These are phyloP conservation scores for Morinoia aosen DNA, from an alignment of 2,888 invertebrate genomes.

Conservation along the genomic window DNA sequence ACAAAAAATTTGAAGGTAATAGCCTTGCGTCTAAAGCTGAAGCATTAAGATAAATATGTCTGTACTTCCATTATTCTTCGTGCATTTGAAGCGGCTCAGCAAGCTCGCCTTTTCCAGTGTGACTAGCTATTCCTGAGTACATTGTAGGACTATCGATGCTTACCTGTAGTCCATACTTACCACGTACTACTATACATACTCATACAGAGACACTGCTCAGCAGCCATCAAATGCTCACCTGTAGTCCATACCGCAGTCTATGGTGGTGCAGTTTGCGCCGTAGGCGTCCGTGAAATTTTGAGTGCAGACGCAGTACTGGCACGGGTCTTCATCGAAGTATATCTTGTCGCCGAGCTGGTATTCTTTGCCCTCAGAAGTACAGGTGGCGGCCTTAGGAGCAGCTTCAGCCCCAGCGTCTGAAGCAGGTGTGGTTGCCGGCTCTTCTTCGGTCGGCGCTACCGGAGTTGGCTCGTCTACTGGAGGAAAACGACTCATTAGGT, in stretches of 20 bases:
- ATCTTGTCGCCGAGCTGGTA: slow-evolving; percentile 60
- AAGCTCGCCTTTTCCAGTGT: too few relatives aligned
- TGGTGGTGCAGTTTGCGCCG: slow-evolving; percentile 56
- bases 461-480: neutral
- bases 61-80: too few relatives aligned
- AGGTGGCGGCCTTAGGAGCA: slow-evolving; percentile 31
- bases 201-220: too few relatives aligned
- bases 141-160: too few relatives aligned
- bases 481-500: neutral
- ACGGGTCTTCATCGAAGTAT: slow-evolving; percentile 53
- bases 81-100: too few relatives aligned
- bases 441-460: neutral
- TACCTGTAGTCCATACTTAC: too few relatives aligned
- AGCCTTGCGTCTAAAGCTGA: too few relatives aligned
- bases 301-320: slow-evolving; percentile 60
- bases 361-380: slow-evolving; percentile 54
- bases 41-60: too few relatives aligned
- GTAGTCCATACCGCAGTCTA: slow-evolving; percentile 61
- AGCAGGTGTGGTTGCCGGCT: neutral
- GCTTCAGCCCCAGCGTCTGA: neutral
- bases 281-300: slow-evolving; percentile 49
- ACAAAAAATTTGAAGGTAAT: too few relatives aligned
- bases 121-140: too few relatives aligned
- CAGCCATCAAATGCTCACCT: neutral
- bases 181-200: too few relatives aligned